phyloP scores from a whole-genome alignment of 1,140 invertebrate genomes.

The Orussus abietinus region DNA sequence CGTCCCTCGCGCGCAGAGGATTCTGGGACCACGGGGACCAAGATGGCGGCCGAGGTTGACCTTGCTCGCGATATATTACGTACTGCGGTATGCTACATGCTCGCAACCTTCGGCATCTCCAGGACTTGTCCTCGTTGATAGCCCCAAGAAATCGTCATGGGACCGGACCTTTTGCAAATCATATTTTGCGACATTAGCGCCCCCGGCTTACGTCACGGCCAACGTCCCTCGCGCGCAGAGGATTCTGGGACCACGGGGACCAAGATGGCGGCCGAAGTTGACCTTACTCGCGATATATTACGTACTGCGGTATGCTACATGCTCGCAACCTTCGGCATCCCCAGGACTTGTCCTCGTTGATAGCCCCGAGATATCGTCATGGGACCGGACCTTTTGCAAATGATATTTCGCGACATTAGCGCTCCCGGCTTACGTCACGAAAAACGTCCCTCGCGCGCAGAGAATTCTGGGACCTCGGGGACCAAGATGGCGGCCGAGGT shows the following conservation, averaged over 20 bases:
- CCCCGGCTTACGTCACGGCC: constrained; percentile 2
- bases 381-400: constrained; percentile 11
- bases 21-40: background rate
- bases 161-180: too few species aligned
- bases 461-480: background rate
- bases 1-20: background rate
- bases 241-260: background rate
- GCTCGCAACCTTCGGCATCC: constrained; percentile 2
- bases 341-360: background rate
- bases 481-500: constrained; percentile 2
- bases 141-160: constrained; percentile 8
- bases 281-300: too few species aligned
- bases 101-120: constrained; percentile 2
- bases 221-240: background rate
- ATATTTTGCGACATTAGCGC: too few species aligned
- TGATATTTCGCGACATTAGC: too few species aligned
- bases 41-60: constrained; percentile 2
- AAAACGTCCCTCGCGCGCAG: background rate
- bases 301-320: background rate
- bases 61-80: too few species aligned
- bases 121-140: constrained; percentile 1
- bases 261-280: constrained; percentile 3
- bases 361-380: constrained; percentile 8
- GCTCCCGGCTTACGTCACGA: constrained; percentile 3
- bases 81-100: background rate